Evolutionary conservation across 1,140 invertebrate genomes (phyloP).

Genomic region (Notospermus geniculatus): DNA sequence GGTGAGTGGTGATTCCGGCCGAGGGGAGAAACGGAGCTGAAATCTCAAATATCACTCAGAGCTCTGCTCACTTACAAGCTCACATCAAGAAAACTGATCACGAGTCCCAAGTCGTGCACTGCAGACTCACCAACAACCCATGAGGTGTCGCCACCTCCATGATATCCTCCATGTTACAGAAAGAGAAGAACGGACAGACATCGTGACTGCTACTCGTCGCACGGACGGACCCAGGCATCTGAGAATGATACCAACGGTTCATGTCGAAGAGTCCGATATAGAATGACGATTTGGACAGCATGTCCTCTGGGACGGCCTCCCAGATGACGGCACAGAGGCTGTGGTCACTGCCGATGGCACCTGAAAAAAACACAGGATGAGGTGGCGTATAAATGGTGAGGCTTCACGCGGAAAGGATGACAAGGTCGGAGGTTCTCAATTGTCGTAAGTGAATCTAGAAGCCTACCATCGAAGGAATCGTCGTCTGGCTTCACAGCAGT

Average conservation of each 20-base stretch:
- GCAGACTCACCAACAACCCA: slow-evolving; percentile 32
- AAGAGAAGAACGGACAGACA: slow-evolving; percentile 49
- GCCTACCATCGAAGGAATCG: too few relatives aligned
- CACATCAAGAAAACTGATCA: too few relatives aligned
- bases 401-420: neutral
- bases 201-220: slow-evolving; percentile 23
- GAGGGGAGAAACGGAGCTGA: neutral
- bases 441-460: too few relatives aligned
- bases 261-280: slow-evolving; percentile 77
- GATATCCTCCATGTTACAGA: slow-evolving; percentile 41
- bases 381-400: too few relatives aligned
- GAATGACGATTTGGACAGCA: slow-evolving; percentile 34
- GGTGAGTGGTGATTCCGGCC: neutral
- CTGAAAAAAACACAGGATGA: slow-evolving; percentile 31
- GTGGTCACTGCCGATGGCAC: slow-evolving; percentile 42
- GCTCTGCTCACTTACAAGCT: neutral
- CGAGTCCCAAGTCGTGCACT: slow-evolving; percentile 22
- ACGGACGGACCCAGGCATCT: slow-evolving; percentile 70
- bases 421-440: too few relatives aligned
- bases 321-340: slow-evolving; percentile 62
- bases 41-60: neutral
- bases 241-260: slow-evolving; percentile 93
- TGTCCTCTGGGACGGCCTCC: slow-evolving; percentile 53
- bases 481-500: too few relatives aligned
- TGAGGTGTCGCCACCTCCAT: slow-evolving; percentile 25